Percentiles rank a stretch among this genome's conserved stretches.
These are phyloP conservation scores for Gari tellinella DNA, from an alignment of 2,888 invertebrate genomes.

Conservation along the genomic window DNA sequence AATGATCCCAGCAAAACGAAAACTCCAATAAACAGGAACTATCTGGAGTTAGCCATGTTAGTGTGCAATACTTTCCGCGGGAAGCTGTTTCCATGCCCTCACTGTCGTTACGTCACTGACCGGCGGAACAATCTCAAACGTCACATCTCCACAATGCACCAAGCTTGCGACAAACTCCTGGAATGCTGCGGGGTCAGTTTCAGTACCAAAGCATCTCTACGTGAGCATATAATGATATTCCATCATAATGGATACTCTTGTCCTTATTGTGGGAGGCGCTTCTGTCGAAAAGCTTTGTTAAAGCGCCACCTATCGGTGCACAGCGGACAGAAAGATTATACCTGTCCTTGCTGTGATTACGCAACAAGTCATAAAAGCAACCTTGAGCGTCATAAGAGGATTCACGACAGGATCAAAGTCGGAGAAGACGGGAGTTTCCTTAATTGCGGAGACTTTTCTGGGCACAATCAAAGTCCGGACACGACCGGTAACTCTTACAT, in stretches of 20 bases:
- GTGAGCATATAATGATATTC: conserved; percentile 84
- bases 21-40: conserved; percentile 77
- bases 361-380: conserved; percentile 86
- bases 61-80: conserved; percentile 81
- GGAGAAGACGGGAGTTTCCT: conserved; percentile 56
- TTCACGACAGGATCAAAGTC: conserved; percentile 60
- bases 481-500: conserved; percentile 45
- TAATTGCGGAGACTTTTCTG: conserved; percentile 44
- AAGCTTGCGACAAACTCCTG: conserved; percentile 80
- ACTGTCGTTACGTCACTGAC: conserved; percentile 83
- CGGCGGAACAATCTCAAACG: conserved; percentile 84
- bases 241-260: conserved; percentile 85
- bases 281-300: conserved; percentile 85
- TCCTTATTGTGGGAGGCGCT: conserved; percentile 83
- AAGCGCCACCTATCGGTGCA: conserved; percentile 85
- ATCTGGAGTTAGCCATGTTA: conserved; percentile 80
- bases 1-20: conserved; percentile 72
- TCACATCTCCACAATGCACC: conserved; percentile 85
- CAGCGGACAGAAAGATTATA: conserved; percentile 85
- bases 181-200: conserved; percentile 84
- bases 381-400: conserved; percentile 84
- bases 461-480: conserved; percentile 50
- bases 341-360: conserved; percentile 84
- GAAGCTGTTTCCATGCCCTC: conserved; percentile 80
- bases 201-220: conserved; percentile 84